phyloP scores from a whole-genome alignment of 37 sponge, comb jelly and placozoan genomes.

The Eunapius fragilis region DNA sequence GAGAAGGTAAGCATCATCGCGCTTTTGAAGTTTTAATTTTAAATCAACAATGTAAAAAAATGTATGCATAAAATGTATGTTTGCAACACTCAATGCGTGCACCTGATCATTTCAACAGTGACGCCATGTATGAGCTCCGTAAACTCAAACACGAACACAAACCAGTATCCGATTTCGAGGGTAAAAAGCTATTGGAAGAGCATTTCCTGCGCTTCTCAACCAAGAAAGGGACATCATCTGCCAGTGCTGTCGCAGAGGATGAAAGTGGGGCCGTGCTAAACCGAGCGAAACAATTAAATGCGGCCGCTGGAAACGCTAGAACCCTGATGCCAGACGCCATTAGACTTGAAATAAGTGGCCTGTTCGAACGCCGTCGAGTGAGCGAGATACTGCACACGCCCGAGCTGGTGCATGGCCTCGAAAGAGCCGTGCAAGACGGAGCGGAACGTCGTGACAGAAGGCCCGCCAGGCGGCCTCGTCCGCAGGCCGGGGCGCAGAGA shows the following conservation, averaged over 20 bases:
- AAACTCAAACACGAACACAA: constrained; percentile 47
- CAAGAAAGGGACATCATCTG: not conserved
- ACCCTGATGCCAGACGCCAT: constrained; percentile 36
- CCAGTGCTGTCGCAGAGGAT: not conserved
- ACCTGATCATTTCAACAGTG: constrained; percentile 20
- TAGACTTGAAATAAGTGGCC: constrained; percentile 42
- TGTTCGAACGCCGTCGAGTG: constrained; percentile 46
- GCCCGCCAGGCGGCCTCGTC: not conserved
- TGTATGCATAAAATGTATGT: no score
- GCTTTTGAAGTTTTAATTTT: no score
- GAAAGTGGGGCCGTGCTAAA: not conserved
- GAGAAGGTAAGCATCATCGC: not conserved
- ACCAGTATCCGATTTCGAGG: constrained; percentile 40
- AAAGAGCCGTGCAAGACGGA: not conserved
- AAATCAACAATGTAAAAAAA: no score
- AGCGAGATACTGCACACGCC: constrained; percentile 31
- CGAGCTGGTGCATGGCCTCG: not conserved
- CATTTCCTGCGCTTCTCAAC: constrained; percentile 3
- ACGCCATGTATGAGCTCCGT: constrained; percentile 53
- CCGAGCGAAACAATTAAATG: not conserved
- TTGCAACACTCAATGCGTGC: no score
- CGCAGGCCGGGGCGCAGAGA: not conserved
- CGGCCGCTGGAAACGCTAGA: not conserved
- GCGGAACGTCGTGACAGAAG: not conserved
- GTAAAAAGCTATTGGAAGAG: constrained; percentile 25